phyloP scores from a whole-genome alignment of 2,797 vertebrate species.

The Lepidocolaptes lacrymiger region DNA sequence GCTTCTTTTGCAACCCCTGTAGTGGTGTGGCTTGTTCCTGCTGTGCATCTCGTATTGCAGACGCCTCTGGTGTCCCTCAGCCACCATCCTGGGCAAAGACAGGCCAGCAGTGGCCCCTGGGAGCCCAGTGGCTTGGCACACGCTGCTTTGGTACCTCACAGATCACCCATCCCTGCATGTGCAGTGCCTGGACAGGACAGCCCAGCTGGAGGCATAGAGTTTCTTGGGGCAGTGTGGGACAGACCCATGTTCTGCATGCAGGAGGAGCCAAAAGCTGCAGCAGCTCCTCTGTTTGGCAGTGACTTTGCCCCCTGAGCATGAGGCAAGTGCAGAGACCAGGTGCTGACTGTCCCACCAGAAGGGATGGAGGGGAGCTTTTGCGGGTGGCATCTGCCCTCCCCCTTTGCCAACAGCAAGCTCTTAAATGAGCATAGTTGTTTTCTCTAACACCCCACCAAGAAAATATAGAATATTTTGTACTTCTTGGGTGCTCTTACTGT shows the following conservation, averaged over 20 bases:
- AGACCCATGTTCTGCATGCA: not conserved
- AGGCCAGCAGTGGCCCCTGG: not conserved
- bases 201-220: not conserved
- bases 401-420: not conserved
- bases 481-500: not conserved
- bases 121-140: not conserved
- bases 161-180: accelerated
- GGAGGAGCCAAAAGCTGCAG: not conserved
- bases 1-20: not conserved
- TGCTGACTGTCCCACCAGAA: not conserved
- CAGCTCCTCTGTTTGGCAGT: not conserved
- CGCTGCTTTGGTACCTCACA: not conserved
- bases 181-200: not conserved
- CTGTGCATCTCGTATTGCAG: not conserved
- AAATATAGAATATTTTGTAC: not conserved
- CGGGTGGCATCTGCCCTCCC: not conserved
- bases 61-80: not conserved
- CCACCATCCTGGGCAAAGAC: not conserved
- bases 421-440: constrained; percentile 17
- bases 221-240: not conserved
- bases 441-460: not conserved
- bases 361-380: not conserved
- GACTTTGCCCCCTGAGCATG: not conserved
- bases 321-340: not conserved
- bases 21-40: not conserved